Conservation (phyloP, 2,888 invertebrate species). For the Phaonia tiefii region DNA sequence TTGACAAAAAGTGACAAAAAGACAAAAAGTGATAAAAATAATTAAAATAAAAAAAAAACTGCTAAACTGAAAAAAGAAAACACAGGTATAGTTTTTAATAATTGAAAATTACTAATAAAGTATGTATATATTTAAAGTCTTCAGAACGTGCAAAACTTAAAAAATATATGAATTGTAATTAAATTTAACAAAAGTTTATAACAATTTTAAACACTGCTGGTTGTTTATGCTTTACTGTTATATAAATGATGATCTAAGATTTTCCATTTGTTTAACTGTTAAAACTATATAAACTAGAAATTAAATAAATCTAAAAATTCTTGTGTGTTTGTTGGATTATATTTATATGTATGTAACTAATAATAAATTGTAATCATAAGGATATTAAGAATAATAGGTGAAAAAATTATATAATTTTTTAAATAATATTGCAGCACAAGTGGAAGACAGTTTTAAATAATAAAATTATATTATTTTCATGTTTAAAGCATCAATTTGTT, state of each 20-base stretch:
- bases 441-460: constrained; percentile 75
- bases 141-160: constrained; percentile 64
- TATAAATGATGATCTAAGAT: constrained; percentile 64
- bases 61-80: constrained; percentile 48
- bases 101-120: constrained; percentile 57
- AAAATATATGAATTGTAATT: constrained; percentile 48
- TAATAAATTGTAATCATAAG: constrained; percentile 54
- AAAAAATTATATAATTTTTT: constrained; percentile 60
- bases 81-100: constrained; percentile 36
- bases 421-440: constrained; percentile 76
- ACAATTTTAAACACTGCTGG: constrained; percentile 63
- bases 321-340: constrained; percentile 18
- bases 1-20: background rate
- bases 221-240: constrained; percentile 32
- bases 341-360: constrained; percentile 29
- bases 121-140: constrained; percentile 62
- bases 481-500: constrained; percentile 60
- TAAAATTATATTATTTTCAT: constrained; percentile 40
- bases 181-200: constrained; percentile 64
- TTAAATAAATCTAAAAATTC: constrained; percentile 52
- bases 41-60: background rate
- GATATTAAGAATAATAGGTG: background rate
- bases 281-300: constrained; percentile 57
- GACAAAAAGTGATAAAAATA: constrained; percentile 5
- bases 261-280: constrained; percentile 54